Percentiles rank a stretch among this genome's conserved stretches.
phyloP scores from a whole-genome alignment of 2,888 invertebrate species.

The Tenthredo livida region DNA sequence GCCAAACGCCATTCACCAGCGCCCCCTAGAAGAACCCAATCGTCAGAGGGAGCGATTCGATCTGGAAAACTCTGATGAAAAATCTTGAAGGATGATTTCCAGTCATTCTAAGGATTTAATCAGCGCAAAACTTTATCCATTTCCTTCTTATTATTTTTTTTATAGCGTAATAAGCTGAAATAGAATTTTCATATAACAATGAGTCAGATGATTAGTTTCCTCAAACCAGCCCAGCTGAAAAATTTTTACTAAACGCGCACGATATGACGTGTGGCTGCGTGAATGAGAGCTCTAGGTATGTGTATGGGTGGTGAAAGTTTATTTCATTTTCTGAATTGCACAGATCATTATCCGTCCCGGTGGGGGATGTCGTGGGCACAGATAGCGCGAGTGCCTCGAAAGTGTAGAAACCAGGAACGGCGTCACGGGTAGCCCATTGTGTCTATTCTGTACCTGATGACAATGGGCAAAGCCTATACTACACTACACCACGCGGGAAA shows the following conservation, averaged over 20 bases:
- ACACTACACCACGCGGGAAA: constrained; percentile 53
- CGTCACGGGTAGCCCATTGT: constrained; percentile 54
- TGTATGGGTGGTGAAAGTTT: constrained; percentile 12
- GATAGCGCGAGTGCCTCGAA: constrained; percentile 16
- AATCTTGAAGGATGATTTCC: not conserved
- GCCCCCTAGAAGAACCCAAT: not conserved
- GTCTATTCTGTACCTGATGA: constrained; percentile 51
- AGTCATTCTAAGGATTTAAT: not conserved
- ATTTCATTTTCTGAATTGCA: constrained; percentile 33
- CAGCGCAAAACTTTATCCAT: not conserved
- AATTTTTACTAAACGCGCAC: not conserved
- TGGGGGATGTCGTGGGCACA: not conserved
- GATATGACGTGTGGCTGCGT: not conserved
- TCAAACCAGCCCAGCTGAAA: not conserved
- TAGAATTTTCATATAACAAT: not conserved
- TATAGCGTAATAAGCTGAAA: not conserved
- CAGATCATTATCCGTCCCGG: constrained; percentile 35
- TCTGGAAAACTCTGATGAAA: not conserved
- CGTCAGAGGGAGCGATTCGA: not conserved
- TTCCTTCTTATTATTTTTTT: constrained; percentile 8
- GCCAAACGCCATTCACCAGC: not conserved
- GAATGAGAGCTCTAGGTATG: not conserved
- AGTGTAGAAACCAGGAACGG: constrained; percentile 28
- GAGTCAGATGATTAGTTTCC: not conserved
- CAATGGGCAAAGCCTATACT: constrained; percentile 53